Percentiles rank a stretch among this genome's conserved stretches.
phyloP scores from a whole-genome alignment of 2,888 invertebrate genomes.

The Salticus scenicus region DNA sequence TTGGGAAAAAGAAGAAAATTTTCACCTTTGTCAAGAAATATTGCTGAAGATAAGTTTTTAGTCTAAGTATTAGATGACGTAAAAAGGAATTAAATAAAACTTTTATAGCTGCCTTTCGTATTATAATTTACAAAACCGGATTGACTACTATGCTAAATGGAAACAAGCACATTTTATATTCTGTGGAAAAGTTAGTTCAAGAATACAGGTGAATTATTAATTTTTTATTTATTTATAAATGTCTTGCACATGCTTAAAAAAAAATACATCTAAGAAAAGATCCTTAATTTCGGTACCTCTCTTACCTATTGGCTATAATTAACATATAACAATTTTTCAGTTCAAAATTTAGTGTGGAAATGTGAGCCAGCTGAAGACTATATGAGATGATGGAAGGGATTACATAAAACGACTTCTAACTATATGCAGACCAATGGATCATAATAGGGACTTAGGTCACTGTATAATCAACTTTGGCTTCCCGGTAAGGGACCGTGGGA shows the following conservation, averaged over 20 bases:
- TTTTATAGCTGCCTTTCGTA: background rate
- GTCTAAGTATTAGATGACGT: too few species aligned
- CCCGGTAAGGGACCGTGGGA: constrained; percentile 42
- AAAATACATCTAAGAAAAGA: background rate
- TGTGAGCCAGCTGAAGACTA: constrained; percentile 41
- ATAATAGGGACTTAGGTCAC: constrained; percentile 16
- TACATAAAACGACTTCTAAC: constrained; percentile 4
- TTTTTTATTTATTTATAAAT: constrained; percentile 8
- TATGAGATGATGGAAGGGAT: constrained; percentile 44
- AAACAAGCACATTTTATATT: background rate
- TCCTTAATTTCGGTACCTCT: background rate
- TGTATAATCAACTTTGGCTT: constrained; percentile 33
- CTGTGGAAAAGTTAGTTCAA: background rate
- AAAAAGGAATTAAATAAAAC: too few species aligned
- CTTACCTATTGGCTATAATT: constrained; percentile 4
- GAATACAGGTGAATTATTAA: constrained; percentile 17
- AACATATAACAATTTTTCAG: constrained; percentile 41
- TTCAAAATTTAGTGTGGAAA: constrained; percentile 36
- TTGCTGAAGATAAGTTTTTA: too few species aligned
- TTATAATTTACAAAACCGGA: background rate
- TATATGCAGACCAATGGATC: background rate
- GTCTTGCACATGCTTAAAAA: constrained; percentile 19
- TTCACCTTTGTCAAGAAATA: too few species aligned
- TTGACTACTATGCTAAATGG: background rate
- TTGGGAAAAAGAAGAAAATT: too few species aligned